These are phyloP conservation scores for Gopherus evgoodei DNA, from an alignment of 2,113 vertebrate species.

Conservation along the genomic window DNA sequence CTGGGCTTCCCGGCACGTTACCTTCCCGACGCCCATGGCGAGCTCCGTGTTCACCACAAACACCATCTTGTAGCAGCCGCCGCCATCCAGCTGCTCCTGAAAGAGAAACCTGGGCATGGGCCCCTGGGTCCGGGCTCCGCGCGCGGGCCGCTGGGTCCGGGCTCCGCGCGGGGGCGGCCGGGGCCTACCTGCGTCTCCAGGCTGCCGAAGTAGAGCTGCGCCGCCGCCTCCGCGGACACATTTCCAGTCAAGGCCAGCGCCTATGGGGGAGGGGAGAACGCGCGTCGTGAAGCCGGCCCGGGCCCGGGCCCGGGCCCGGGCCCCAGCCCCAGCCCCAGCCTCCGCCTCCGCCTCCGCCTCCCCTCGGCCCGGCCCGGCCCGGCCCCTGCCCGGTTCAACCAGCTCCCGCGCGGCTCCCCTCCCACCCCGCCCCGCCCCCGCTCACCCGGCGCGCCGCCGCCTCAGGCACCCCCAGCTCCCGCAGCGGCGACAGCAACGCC, in stretches of 20 bases:
- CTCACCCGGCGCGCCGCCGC: not conserved
- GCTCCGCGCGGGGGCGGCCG: too few relatives aligned
- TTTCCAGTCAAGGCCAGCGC: conserved; percentile 85
- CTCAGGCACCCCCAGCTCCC: not conserved
- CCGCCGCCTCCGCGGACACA: conserved; percentile 85
- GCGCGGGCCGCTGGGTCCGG: too few relatives aligned
- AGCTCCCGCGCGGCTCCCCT: not conserved
- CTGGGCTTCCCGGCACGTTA: not conserved
- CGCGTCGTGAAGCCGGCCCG: too few relatives aligned
- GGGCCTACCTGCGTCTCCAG: conserved; percentile 81
- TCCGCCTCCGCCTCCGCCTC: too few relatives aligned
- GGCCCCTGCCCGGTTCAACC: not conserved
- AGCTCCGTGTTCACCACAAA: conserved; percentile 89
- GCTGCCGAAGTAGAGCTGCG: conserved; percentile 89
- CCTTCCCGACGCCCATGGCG: conserved; percentile 86
- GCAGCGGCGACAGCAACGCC: not conserved
- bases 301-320: too few relatives aligned
- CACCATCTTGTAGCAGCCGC: conserved; percentile 85
- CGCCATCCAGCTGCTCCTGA: conserved; percentile 74
- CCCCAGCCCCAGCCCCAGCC: too few relatives aligned
- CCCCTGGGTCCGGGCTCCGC: not conserved
- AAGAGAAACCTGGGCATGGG: not conserved
- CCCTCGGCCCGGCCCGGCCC: too few relatives aligned
- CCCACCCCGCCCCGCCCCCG: too few relatives aligned
- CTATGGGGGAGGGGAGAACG: conserved; percentile 39